A percentile compares a stretch with the other conserved stretches of the same genome.
These are phyloP conservation scores for Brachionus paranguensis DNA, from an alignment of 1,140 invertebrate genomes.

Conservation along the genomic window DNA sequence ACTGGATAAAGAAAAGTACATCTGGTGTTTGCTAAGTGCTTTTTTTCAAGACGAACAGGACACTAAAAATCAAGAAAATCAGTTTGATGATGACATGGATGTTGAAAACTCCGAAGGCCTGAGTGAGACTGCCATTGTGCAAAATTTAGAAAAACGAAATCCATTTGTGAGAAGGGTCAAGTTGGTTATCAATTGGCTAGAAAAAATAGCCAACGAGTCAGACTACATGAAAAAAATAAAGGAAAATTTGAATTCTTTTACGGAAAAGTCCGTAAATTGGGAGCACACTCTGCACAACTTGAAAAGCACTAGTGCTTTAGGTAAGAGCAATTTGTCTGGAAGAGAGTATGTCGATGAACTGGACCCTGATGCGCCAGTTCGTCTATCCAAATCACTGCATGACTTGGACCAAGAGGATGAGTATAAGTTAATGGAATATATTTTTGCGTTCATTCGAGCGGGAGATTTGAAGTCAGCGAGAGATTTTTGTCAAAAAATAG, in stretches of 20 bases:
- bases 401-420: slow-evolving; percentile 83
- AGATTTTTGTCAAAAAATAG: slow-evolving; percentile 71
- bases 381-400: slow-evolving; percentile 73
- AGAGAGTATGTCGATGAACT: slow-evolving; percentile 66
- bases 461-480: slow-evolving; percentile 77
- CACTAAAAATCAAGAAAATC: neutral
- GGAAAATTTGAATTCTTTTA: slow-evolving; percentile 65
- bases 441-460: slow-evolving; percentile 74
- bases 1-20: slow-evolving; percentile 15
- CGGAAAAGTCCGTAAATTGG: slow-evolving; percentile 67
- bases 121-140: slow-evolving; percentile 2
- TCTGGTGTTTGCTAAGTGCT: neutral
- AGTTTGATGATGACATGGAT: neutral
- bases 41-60: slow-evolving; percentile 19
- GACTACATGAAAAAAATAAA: slow-evolving; percentile 62
- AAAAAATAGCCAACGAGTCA: slow-evolving; percentile 64
- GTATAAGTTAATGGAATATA: slow-evolving; percentile 62
- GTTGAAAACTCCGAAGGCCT: neutral
- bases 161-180: slow-evolving; percentile 40
- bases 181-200: slow-evolving; percentile 84
- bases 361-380: slow-evolving; percentile 83
- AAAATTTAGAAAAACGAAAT: neutral
- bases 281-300: slow-evolving; percentile 82
- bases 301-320: slow-evolving; percentile 52
- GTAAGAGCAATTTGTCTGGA: slow-evolving; percentile 47